These are phyloP conservation scores for Drosophila kambysellisi DNA, from an alignment of 2,888 invertebrate genomes.

Conservation along the genomic window DNA sequence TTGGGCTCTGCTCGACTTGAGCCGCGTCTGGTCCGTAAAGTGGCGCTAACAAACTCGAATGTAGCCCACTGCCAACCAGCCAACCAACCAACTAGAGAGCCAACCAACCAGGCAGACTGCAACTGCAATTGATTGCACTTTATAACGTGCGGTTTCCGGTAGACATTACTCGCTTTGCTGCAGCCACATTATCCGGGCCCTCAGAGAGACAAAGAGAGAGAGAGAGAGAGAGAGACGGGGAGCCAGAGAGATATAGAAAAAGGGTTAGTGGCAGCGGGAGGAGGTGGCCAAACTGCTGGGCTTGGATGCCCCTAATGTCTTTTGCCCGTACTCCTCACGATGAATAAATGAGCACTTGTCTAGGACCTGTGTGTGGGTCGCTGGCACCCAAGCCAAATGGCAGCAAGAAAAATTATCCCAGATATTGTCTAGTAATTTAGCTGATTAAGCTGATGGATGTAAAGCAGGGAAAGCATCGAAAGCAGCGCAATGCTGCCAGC, in stretches of 20 bases:
- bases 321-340: conserved; percentile 61
- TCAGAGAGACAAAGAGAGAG: conserved; percentile 16
- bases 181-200: conserved; percentile 62
- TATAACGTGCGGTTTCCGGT: conserved; percentile 81
- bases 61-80: conserved; percentile 58
- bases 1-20: conserved; percentile 32
- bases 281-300: conserved; percentile 39
- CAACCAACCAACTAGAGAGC: conserved; percentile 15
- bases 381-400: conserved; percentile 62
- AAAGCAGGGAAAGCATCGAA: conserved; percentile 60
- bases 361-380: conserved; percentile 41
- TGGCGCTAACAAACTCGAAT: conserved; percentile 69
- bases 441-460: conserved; percentile 81
- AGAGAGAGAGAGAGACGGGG: conserved; percentile 5
- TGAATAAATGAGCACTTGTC: conserved; percentile 80
- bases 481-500: conserved; percentile 65
- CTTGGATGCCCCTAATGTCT: conserved; percentile 72
- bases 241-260: not conserved
- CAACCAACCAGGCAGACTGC: conserved; percentile 30
- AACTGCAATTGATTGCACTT: conserved; percentile 82
- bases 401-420: conserved; percentile 80
- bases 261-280: conserved; percentile 10
- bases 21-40: conserved; percentile 61
- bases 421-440: conserved; percentile 81
- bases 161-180: conserved; percentile 77